Percentiles rank a stretch among this genome's conserved stretches.
Evolutionary conservation across 2,797 vertebrate genomes (phyloP).

Genomic region (Diplodus puntazzo): DNA sequence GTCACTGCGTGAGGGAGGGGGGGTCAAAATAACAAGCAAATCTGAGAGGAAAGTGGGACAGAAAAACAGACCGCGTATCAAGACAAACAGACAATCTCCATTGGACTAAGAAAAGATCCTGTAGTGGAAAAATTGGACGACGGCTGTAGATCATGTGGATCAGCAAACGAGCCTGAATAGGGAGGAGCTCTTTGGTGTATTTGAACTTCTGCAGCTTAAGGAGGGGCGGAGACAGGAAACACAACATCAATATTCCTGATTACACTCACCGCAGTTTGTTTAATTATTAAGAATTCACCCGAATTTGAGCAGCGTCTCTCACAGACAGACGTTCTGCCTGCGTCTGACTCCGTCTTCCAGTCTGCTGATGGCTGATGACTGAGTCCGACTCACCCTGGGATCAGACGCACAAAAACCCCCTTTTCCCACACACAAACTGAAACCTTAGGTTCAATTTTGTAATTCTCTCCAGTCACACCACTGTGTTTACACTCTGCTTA

Average conservation of each 20-base stretch:
- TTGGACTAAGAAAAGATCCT: constrained; percentile 24
- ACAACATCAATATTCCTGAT: constrained; percentile 5
- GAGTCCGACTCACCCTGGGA: neutral
- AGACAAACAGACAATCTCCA: constrained; percentile 11
- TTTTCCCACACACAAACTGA: too few species aligned
- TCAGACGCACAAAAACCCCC: too few species aligned
- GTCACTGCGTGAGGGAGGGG: constrained; percentile 44
- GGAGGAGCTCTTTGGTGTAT: neutral
- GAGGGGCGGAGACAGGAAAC: neutral
- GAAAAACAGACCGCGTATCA: constrained; percentile 22
- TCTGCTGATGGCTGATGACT: neutral
- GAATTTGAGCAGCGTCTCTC: too few species aligned
- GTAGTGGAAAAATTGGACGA: neutral
- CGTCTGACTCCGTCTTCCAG: neutral
- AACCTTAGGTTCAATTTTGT: too few species aligned
- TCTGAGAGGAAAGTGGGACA: constrained; percentile 49
- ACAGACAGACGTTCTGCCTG: too few species aligned
- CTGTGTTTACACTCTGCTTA: too few species aligned
- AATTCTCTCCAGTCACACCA: too few species aligned
- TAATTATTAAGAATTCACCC: neutral
- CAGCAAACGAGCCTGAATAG: neutral
- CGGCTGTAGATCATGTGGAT: neutral
- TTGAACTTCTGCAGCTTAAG: neutral
- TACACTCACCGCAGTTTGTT: constrained; percentile 1
- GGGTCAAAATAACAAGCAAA: constrained; percentile 64